Base-by-base conservation (phyloP, 64 coral and sea anemone genomes). In the Stichodactyla helianthus region DNA sequence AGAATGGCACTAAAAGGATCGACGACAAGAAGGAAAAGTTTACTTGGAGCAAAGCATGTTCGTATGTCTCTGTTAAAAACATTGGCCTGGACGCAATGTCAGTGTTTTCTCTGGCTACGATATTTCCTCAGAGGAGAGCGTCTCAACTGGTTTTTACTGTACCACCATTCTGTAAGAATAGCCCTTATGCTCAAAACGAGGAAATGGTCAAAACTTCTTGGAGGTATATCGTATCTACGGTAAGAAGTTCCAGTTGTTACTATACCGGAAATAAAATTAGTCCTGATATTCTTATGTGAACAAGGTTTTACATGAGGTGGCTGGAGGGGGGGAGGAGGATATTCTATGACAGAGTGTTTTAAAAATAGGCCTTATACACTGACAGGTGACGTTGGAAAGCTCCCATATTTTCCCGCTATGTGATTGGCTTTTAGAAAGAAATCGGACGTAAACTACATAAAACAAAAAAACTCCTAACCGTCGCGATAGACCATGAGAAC, bases 21-120 rank as follows among this genome's bases (percentile, higher is more conserved):
- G n/a, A 57, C 13, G 78, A 80, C 44, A 18, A 87, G 5, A 25
- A 57, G n/a, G 19, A 83, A n/a, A 67, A 53, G 15, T 94, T 86
- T 68, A 90, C 89, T 53, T 94, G 88, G 92, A 94, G 92, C 53
- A 86, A 89, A 22, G 86, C 88, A 1, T 93, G 87, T 85, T 68
- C 88, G 51, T 93, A 84, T 82, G 91, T 93, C 4, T 82, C 87
- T 50, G 55, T 62, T 25, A 18, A 89, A 22, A 86, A 84, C 62
- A 31, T 90, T 19, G 77, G 88, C 82, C 83, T 94, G 14, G 26
- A 31, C 6, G 92, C 92, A 54, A 90, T 90, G 88, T 87, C 62
- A 15, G 31, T 94, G 15, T 90, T 86, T 58, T 94, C 92, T 54
- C 23, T 94, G 44, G 18, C 1, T 18, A 82, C 88, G 28, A 83